These are phyloP conservation scores for Sinotaia quadrata DNA, from an alignment of 2,888 invertebrate species.

Conservation along the genomic window DNA sequence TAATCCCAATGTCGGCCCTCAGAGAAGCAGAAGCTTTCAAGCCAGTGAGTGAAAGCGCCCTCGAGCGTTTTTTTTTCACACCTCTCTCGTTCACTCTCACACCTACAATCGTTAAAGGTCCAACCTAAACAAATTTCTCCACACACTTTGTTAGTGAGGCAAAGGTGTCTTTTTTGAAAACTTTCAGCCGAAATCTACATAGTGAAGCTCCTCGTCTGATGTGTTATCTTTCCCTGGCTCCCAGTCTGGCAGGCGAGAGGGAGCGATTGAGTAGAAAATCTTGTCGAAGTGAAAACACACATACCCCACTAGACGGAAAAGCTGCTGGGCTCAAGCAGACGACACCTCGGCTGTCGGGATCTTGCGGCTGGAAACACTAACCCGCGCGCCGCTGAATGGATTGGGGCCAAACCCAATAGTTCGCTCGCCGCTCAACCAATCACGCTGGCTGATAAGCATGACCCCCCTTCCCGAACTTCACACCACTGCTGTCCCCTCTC, in stretches of 20 bases:
- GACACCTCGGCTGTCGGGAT: conserved; percentile 29
- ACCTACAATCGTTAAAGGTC: neutral
- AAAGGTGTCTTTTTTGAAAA: neutral
- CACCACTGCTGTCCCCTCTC: neutral
- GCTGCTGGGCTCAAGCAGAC: conserved; percentile 23
- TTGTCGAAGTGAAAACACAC: conserved; percentile 30
- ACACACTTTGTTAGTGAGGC: neutral
- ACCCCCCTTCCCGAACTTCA: neutral
- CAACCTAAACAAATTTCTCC: neutral
- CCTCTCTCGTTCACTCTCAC: neutral
- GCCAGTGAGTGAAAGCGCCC: too few species aligned
- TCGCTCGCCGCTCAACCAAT: conserved; percentile 29
- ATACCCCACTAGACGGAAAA: conserved; percentile 15
- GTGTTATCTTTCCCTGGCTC: neutral
- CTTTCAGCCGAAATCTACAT: neutral
- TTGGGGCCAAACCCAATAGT: conserved; percentile 30
- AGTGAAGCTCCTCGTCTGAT: conserved; percentile 3
- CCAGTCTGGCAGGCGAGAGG: conserved; percentile 24
- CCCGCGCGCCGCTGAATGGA: conserved; percentile 26
- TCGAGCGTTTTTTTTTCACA: neutral
- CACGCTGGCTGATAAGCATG: conserved; percentile 26
- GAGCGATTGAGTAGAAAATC: conserved; percentile 25
- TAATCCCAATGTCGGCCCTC: too few species aligned
- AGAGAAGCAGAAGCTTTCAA: too few species aligned
- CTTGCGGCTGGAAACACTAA: conserved; percentile 7